Evolutionary conservation across 2,797 vertebrate species (phyloP), one percentile per base, ranked within the genome.

Genomic region (Sphenodon punctatus): DNA sequence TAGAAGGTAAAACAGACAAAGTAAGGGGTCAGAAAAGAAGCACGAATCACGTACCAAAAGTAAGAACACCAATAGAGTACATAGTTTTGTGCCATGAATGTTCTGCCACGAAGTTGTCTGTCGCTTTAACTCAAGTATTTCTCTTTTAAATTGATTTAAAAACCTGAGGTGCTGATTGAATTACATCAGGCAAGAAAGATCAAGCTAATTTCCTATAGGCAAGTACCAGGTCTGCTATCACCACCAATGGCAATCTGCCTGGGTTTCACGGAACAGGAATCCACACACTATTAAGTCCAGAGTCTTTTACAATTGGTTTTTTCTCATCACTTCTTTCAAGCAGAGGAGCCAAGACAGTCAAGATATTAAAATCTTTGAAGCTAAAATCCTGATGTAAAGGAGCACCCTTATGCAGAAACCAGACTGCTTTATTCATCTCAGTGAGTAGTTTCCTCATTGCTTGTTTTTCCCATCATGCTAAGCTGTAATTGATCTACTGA

Each of bases 31-130:
- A 51, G n/a, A 49, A 49, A 48, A 49, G 48, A 51, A 51, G 4
- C 7, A 49, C 27, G 14, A 27, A 27, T 51, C n/a, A n/a, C n/a
- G 4, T 51, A 16, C n/a, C n/a, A n/a, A n/a, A 4, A 8, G 36
- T 42, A 22, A 19, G 41, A 61, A 66, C 53, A n/a, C n/a, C n/a
- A n/a, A n/a, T n/a, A n/a, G 56, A 55, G 32, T 55, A 32, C 15
- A 0, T 27, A 64, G 84, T n/a, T 32, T 58, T 30, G 1, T 1
- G 1, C 2, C 0, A 13, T 41, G 45, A 53, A 64, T 63, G 2
- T 36, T 0, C 41, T 34, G 56, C 30, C 19, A 0, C 49, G 16
- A n/a, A n/a, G n/a, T n/a, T n/a, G n/a, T n/a, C n/a, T n/a, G n/a
- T n/a, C n/a, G n/a, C n/a, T n/a, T n/a, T n/a, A n/a, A n/a, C 60